Base-by-base conservation (phyloP, 2,797 vertebrate genomes). In the Danionella dracula region DNA sequence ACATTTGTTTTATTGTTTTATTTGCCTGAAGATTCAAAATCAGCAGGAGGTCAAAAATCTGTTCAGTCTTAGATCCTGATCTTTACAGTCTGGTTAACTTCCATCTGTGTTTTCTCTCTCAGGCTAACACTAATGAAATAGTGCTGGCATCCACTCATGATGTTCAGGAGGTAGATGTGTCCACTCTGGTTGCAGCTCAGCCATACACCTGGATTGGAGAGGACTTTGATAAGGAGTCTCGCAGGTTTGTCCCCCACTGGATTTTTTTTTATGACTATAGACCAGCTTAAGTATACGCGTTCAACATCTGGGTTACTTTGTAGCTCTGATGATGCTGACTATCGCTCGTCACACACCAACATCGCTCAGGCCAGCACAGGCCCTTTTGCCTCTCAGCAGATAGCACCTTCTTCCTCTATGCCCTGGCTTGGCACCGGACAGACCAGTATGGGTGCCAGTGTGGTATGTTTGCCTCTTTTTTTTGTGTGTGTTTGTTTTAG, bases 101-200 rank as follows among this genome's bases (percentile, higher is more conserved):
- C 41, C 16, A 5, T 62, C 29, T 44, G 13, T 38, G 15, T 45
- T 60, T 4, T 54, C 12, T 56, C 2, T 58, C 38, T 32, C 48
- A 98, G 96, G 92, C 94, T 54, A 99, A 97, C 82, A 85, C 74
- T 75, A 98, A 93, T 55, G 95, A 98, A 84, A 93, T 99, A n/a
- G 96, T 97, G 76, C 81, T 99, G 85, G 97, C 97, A 45, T 98
- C 97, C 62, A 98, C 95, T 40, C 97, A 98, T 44, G 97, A 99
- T 46, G 95, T 98, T 60, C 97, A 99, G 83, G 96, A 99, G 78
- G 94, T 99, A 17, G 96, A 99, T 37, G 92, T 98, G 65, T 92
- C 97, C 7, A 91, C 87, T 61, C 87, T 99, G 0, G 84, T 98
- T 70, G 92, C 94, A 21, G 92, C 94, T 53, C 96, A 98, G 66